Evolutionary conservation across 2,888 invertebrate species (phyloP), one percentile per base, ranked within the genome.

Genomic region (Eupithecia pulchellata): DNA sequence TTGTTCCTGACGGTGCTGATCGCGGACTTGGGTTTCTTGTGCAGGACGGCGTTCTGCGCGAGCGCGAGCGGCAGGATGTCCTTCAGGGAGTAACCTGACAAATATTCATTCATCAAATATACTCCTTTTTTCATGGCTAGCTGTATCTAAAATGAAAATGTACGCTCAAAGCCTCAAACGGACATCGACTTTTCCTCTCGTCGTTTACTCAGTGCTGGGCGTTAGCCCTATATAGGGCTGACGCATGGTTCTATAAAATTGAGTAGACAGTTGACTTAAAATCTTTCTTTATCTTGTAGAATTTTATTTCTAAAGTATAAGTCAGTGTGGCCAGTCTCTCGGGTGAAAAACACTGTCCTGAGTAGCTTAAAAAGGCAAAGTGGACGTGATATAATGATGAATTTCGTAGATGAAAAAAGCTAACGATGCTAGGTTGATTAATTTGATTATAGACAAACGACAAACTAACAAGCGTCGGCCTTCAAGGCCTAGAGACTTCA

Each of bases 1-100:
- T 99, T 99, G 89, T 97, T 98, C 78, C 97, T 95, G 68, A 99
- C 97, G 36, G 99, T 98, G 92, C 96, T 96, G 78, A 98, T 95
- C 72, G 97, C 96, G 39, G 96, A 95, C 83, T 96, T 96, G n/a
- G 96, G 96, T 82, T 97, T 97, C 82, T 96, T 95, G 83, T 97
- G 96, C 2, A 99, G 93, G 72, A 96, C 96, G 39, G 95, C 95
- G 92, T 99, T 98, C 66, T 98, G 95, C 20, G 95, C 90, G 27
- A 95, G 86, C n/a, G 96, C 96, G 60, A 97, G 94, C 30, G 96
- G 95, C 61, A 95, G 95, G 82, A 99, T 95, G 14, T 99, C 97
- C 32, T 95, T 92, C 61, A 97, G 82, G 78, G 95, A 95, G 89
- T 98, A 99, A 62, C 98, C 97, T 96, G 87, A 13, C 32, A 20